Evolutionary conservation across 2,797 vertebrate species (phyloP), one percentile per base, ranked within the genome.

Genomic region (Esox masquinongy): DNA sequence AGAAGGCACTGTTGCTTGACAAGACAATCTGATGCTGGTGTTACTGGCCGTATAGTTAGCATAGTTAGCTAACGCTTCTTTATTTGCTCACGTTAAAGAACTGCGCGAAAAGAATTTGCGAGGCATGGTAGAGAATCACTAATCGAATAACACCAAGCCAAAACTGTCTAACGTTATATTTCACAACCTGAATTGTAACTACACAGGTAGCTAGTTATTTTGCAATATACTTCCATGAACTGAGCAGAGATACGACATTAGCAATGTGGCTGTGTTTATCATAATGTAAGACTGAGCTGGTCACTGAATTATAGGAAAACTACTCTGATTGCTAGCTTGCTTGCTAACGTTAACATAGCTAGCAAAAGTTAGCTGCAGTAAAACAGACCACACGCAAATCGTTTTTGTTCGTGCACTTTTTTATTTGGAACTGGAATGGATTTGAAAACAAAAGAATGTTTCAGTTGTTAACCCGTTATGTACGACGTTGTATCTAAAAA

Each of bases 1-100:
- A 66, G 43, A 79, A 80, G 77, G 77, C 80, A 73, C 74, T 78
- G 50, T 73, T 74, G 75, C 84, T 6, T 34, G 36, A 47, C 17
- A 29, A 22, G 16, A 8, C 26, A 66, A 34, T 51, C 5, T 51
- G 68, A 17, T 49, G 59, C 59, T 76, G 19, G 14, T 16, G 26
- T 63, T 29, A 24, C 43, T 43, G 43, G 43, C 43, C 7, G 9
- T 47, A 47, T 50, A 72, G 53, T 36, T 59, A 72, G 49, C 34
- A 31, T 74, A 67, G 29, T 49, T 34, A 61, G 73, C 73, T 80
- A 74, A 53, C 53, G 56, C 36, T 76, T 49, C 5, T 68, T 67
- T 64, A 5, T 43, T 64, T 39, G 19, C 14, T 26, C 31, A 39
- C 47, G 72, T 22, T 64, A 49, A 31, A 61, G 19, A 73, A 22